phyloP scores from a whole-genome alignment of 2,797 vertebrate genomes.

The Lepidocolaptes lacrymiger region DNA sequence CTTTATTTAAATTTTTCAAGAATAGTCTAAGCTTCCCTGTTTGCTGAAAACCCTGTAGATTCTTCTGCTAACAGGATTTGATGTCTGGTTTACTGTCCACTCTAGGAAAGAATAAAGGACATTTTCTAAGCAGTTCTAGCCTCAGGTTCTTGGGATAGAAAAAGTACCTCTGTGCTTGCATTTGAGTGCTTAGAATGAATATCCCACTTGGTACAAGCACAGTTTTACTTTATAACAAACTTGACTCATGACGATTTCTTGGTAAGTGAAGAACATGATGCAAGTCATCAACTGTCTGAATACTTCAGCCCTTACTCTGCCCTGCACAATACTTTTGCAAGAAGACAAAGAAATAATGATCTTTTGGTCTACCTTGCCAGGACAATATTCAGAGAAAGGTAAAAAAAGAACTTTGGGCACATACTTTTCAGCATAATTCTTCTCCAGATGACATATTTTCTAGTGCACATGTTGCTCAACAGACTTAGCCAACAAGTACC shows the following conservation, averaged over 20 bases:
- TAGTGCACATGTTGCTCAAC: fast-evolving
- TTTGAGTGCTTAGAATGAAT: neutral
- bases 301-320: neutral
- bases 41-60: neutral
- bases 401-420: neutral
- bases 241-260: neutral
- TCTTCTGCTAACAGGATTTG: neutral
- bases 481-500: neutral
- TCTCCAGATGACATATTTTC: neutral
- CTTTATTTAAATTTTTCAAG: neutral
- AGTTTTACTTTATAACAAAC: neutral
- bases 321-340: neutral
- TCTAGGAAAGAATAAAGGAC: neutral
- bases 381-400: neutral
- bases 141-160: neutral
- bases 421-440: neutral
- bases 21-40: neutral
- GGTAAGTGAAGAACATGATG: neutral
- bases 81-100: neutral
- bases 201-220: neutral
- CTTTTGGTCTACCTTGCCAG: neutral
- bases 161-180: neutral
- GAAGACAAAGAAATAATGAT: neutral
- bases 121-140: neutral
- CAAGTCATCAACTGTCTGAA: neutral